Evolutionary conservation across 1,140 invertebrate species (phyloP).

Genomic region (Hermatobates lingyangjiaoensis): DNA sequence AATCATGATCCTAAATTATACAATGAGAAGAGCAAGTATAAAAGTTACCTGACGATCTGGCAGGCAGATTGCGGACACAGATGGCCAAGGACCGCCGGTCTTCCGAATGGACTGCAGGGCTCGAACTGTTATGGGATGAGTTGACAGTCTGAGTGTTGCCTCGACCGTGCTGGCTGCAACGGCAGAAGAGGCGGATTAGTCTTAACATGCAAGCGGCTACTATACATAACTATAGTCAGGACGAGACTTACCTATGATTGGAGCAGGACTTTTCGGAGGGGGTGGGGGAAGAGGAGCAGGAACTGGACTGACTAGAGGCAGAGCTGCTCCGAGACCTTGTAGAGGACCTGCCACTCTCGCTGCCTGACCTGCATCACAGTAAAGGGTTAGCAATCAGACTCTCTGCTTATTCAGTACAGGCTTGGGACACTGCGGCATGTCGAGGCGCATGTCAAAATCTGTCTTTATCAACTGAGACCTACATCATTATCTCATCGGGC

Average conservation of each 20-base stretch:
- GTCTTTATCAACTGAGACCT: too few species aligned
- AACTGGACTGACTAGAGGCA: slow-evolving; percentile 23
- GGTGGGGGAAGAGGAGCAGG: slow-evolving; percentile 21
- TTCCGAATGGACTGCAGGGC: slow-evolving; percentile 34
- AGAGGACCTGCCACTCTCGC: slow-evolving; percentile 24
- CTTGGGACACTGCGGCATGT: too few species aligned
- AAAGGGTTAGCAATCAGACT: too few species aligned
- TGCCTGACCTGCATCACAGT: slow-evolving; percentile 17
- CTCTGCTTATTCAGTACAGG: too few species aligned
- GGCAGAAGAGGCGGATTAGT: slow-evolving; percentile 1
- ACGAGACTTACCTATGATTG: slow-evolving; percentile 19
- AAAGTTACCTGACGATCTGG: slow-evolving; percentile 47
- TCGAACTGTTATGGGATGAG: slow-evolving; percentile 24
- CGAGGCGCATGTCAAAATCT: too few species aligned
- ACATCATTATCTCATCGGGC: too few species aligned
- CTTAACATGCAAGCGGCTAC: too few species aligned
- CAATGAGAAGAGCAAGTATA: neutral
- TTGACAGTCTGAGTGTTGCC: slow-evolving; percentile 16
- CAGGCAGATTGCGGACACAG: slow-evolving; percentile 75
- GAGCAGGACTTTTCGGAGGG: slow-evolving; percentile 21
- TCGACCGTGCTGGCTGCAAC: slow-evolving; percentile 13
- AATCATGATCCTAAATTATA: neutral
- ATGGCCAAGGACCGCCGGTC: slow-evolving; percentile 68
- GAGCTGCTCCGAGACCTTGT: slow-evolving; percentile 30
- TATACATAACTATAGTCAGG: neutral